These are phyloP conservation scores for Varecia variegata DNA, from an alignment of 2,797 vertebrate genomes.

Conservation along the genomic window DNA sequence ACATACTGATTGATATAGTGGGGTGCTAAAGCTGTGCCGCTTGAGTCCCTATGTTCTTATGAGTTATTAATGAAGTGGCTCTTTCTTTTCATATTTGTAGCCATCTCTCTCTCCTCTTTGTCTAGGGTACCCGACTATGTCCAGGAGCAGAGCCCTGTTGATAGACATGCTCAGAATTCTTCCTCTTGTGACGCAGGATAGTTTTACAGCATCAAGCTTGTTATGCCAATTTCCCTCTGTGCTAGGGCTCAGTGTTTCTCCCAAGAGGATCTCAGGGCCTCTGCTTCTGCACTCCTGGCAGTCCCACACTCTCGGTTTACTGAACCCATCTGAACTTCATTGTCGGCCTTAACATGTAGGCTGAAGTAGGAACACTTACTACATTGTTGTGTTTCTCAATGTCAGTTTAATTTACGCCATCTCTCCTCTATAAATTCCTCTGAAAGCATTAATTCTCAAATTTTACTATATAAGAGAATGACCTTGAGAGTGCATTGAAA, in stretches of 20 bases:
- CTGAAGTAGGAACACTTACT: neutral
- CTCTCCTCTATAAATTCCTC: neutral
- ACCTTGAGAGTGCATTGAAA: neutral
- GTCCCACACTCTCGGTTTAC: neutral
- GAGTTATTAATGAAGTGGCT: neutral
- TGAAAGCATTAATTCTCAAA: neutral
- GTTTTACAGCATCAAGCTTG: neutral
- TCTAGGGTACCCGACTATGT: neutral
- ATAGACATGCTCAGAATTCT: neutral
- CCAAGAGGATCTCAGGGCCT: neutral
- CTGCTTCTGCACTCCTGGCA: neutral
- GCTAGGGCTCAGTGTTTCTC: neutral
- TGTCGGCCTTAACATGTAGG: neutral
- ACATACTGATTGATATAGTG: neutral
- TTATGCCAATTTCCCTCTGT: neutral
- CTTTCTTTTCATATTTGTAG: neutral
- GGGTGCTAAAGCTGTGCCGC: neutral
- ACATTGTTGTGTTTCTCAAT: neutral
- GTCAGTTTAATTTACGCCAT: neutral
- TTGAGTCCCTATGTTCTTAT: neutral
- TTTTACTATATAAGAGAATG: neutral
- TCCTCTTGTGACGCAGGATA: neutral
- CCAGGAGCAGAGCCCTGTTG: neutral
- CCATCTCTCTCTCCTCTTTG: too few species aligned
- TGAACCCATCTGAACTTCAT: neutral